These are phyloP conservation scores for Oceanodroma tethys DNA, from an alignment of 2,113 vertebrate genomes.

Conservation along the genomic window DNA sequence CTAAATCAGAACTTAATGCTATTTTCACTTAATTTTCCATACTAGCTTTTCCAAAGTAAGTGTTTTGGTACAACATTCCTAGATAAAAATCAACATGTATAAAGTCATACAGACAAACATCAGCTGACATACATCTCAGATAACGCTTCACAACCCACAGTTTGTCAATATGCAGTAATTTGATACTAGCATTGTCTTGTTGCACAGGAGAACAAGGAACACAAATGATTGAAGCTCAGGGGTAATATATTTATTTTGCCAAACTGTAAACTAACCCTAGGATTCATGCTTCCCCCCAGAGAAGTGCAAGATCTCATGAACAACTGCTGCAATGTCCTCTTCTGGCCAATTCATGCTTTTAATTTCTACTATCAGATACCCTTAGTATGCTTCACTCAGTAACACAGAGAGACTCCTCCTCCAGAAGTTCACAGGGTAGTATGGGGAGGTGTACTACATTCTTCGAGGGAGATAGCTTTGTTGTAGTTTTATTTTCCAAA, in stretches of 20 bases:
- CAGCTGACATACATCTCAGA: background rate
- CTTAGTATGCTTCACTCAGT: background rate
- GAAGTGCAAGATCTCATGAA: background rate
- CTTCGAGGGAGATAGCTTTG: background rate
- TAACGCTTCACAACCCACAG: background rate
- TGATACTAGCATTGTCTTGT: background rate
- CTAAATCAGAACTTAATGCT: background rate
- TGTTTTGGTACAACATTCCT: background rate
- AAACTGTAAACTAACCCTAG: background rate
- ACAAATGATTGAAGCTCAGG: background rate
- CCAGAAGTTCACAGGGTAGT: background rate
- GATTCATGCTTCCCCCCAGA: fast-evolving
- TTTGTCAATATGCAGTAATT: background rate
- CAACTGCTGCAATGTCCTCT: background rate
- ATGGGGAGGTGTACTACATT: background rate
- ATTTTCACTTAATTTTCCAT: background rate
- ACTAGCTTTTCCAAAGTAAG: background rate
- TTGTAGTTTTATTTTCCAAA: background rate
- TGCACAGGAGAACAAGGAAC: background rate
- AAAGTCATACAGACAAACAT: background rate
- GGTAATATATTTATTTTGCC: background rate
- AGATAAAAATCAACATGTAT: background rate
- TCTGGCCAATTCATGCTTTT: background rate
- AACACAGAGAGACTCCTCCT: background rate
- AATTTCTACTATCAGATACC: background rate